Percentiles rank a stretch among this genome's conserved stretches.
Conservation (phyloP, 2,797 vertebrate species). For the Ispidina lecontei region DNA sequence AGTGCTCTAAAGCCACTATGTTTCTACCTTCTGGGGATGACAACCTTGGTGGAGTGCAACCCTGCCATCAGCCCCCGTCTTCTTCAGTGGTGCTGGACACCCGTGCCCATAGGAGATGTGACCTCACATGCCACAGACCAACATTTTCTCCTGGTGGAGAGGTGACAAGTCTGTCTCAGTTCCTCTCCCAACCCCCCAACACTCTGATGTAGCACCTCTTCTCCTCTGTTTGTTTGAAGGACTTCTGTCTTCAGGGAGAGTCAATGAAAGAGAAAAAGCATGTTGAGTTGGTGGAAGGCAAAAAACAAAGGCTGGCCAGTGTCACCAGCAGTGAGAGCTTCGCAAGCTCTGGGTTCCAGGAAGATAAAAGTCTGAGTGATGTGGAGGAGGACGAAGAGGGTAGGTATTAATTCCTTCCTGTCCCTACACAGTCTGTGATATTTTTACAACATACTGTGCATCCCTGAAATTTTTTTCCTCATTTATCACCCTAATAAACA, state of each 20-base stretch:
- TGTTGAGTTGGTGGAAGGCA: constrained; percentile 49
- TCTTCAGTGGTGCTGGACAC: neutral
- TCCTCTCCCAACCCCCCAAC: neutral
- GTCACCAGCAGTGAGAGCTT: constrained; percentile 78
- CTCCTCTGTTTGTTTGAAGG: constrained; percentile 60
- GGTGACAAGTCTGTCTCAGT: neutral
- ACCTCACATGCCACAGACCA: fast-evolving
- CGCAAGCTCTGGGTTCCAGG: constrained; percentile 80
- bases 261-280: constrained; percentile 68
- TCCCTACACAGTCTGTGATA: constrained; percentile 63
- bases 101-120: fast-evolving
- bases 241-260: constrained; percentile 64
- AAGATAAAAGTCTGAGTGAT: constrained; percentile 81
- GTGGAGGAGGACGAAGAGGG: constrained; percentile 80
- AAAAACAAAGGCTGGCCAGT: constrained; percentile 71
- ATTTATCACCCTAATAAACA: constrained; percentile 83
- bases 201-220: neutral
- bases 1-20: neutral
- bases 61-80: neutral
- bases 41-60: neutral
- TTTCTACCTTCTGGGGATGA: neutral
- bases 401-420: constrained; percentile 82
- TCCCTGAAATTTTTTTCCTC: constrained; percentile 78
- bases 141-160: neutral
- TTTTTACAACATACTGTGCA: constrained; percentile 77